Evolutionary conservation across 2,888 invertebrate species (phyloP), one percentile per base, ranked within the genome.

Genomic region (Trachelus stipa): DNA sequence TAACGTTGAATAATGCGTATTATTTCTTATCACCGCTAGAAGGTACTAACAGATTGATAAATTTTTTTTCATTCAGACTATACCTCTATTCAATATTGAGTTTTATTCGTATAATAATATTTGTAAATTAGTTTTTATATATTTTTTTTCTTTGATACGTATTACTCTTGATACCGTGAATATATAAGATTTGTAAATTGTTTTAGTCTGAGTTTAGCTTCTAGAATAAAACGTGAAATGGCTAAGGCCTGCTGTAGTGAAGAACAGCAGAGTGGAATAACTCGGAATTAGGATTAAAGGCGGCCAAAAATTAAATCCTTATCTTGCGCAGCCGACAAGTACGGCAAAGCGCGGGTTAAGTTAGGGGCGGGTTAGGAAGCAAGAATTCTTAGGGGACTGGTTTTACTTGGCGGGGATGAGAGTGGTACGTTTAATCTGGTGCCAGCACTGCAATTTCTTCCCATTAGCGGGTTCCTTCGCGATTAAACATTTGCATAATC

Each of bases 401-500:
- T 56, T 56, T 34, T 34, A 74, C 71, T 31, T 82, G 81, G 78
- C 73, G 75, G 35, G 79, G 76, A 23, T 23, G 77, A 68, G 31
- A 75, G 77, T 23, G 77, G 81, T 77, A 74, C 73, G 87, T 87
- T 90, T 91, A 91, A 90, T 91, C 90, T 88, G 86, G 85, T 87
- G 90, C 91, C 87, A 88, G 88, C 89, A 87, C 85, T 89, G 90
- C 91, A 90, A 91, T 90, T 91, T 91, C 91, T 91, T 90, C 88
- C 90, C 90, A 90, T 90, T 91, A 90, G 89, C 86, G 85, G 83
- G 83, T 86, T 86, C 86, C 87, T 87, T 83, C 85, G 89, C 89
- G 89, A 90, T 90, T 91, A 90, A 90, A 89, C 90, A 90, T 91
- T 90, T 91, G 90, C 90, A 90, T 91, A 90, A 91, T 90, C 90